Evolutionary conservation across 2,888 invertebrate genomes (phyloP), one percentile per base, ranked within the genome.

Genomic region (Synergus umbraculus): DNA sequence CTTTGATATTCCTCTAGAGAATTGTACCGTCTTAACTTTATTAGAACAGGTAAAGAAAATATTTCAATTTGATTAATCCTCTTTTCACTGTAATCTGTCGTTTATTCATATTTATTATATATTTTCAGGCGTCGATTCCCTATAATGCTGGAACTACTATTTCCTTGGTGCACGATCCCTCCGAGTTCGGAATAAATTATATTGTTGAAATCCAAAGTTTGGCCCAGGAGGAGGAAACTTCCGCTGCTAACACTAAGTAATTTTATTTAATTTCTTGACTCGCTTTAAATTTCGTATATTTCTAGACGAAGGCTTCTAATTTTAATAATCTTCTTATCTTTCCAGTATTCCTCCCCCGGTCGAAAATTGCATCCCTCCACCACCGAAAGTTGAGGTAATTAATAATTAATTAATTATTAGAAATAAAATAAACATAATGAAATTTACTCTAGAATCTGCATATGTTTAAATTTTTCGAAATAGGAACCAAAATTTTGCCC

Each of bases 1-100:
- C 13, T 97, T 97, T 90, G 96, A 96, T 78, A 93, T 96, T 86
- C 96, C 97, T 9, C 95, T 96, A 88, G 96, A 97, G 90, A 96
- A 96, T 83, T 97, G 96, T 92, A 96, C 96, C 0, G 95, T 97
- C 78, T 96, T 96, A 91, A 96, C 97, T 93, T 95, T 97, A 84
- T 92, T 97, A 80, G 96, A 96, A 90, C 96, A 97, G 94, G 96
- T 96, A 86, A 91, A 79, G 2, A 29, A 7, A n/a, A 60, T 54
- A 73, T 29, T 54, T 9, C 3, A 10, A 41, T 58, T 44, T 18
- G 5, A 4, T 10, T 76, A 15, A 13, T 76, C 7, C 18, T 58
- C 12, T 73, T 41, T 12, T 0, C 9, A 18, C 43, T 18, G 5
- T 43, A 10, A 43, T 18, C n/a, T 10, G 1, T 18, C 8, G 12